These are phyloP conservation scores for Latrodectus hesperus DNA, from an alignment of 2,888 invertebrate species.

Conservation along the genomic window DNA sequence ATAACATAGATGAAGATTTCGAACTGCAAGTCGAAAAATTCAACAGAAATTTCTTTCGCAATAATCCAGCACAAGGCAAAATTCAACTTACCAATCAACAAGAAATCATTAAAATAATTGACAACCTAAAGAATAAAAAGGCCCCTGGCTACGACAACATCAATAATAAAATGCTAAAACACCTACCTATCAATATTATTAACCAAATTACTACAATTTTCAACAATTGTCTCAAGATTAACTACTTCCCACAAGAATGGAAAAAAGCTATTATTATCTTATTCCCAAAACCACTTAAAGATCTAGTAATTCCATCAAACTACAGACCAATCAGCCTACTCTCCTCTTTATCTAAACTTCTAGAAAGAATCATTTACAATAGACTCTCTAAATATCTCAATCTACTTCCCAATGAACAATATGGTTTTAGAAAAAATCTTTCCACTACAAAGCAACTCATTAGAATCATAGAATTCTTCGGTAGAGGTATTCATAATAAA, in stretches of 20 bases:
- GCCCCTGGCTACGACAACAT: background rate
- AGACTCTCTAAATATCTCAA: background rate
- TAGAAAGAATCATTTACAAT: background rate
- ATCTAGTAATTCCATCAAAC: background rate
- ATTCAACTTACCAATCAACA: background rate
- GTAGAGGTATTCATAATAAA: background rate
- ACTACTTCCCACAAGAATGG: background rate
- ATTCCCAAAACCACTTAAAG: background rate
- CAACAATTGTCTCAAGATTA: background rate
- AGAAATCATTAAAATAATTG: background rate
- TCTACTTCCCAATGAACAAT: background rate
- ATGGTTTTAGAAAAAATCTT: background rate
- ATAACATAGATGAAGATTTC: background rate
- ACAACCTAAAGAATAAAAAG: background rate
- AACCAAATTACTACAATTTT: background rate
- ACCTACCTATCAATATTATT: background rate
- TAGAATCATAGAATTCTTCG: background rate
- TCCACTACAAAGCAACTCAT: background rate
- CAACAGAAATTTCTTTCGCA: background rate
- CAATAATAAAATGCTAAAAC: background rate
- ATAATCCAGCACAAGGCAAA: background rate
- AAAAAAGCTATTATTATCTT: no score
- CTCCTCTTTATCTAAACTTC: background rate
- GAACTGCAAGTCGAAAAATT: background rate
- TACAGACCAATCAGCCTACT: background rate